Percentiles rank a stretch among this genome's conserved stretches.
Conservation (phyloP, 2,113 vertebrate genomes). For the Pygoscelis antarcticus region DNA sequence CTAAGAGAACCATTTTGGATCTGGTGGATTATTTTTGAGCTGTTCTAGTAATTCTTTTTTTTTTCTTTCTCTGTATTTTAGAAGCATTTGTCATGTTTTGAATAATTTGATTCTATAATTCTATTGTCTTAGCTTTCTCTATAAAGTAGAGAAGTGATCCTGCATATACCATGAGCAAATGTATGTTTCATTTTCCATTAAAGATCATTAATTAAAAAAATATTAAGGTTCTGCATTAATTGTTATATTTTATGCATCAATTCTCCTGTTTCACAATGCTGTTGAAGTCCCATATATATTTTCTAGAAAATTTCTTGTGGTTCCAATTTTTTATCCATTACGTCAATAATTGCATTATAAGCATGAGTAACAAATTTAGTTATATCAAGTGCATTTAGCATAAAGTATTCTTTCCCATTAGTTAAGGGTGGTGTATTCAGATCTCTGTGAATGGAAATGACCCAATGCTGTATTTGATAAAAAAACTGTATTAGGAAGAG, state of each 20-base stretch:
- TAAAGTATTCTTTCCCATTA: background rate
- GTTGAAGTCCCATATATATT: background rate
- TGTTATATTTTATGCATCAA: background rate
- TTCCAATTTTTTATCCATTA: background rate
- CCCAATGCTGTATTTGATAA: background rate
- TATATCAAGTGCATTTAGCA: background rate
- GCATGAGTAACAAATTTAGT: constrained; percentile 8
- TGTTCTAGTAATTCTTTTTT: background rate
- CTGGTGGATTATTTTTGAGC: background rate
- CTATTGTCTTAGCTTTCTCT: background rate
- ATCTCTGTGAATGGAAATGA: constrained; percentile 23
- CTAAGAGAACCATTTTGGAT: background rate
- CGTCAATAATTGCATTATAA: constrained; percentile 20
- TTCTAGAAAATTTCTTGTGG: background rate
- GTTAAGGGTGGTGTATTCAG: constrained; percentile 1
- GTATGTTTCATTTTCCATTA: background rate
- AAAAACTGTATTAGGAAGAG: background rate
- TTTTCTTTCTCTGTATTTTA: background rate
- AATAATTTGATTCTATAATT: background rate
- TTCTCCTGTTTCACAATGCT: background rate
- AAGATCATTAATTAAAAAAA: background rate
- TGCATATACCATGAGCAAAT: background rate
- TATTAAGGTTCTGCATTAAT: background rate
- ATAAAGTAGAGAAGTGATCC: background rate
- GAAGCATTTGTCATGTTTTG: background rate